Base-by-base conservation (phyloP, 2,113 vertebrate genomes). In the Orientallactaga bullata region DNA sequence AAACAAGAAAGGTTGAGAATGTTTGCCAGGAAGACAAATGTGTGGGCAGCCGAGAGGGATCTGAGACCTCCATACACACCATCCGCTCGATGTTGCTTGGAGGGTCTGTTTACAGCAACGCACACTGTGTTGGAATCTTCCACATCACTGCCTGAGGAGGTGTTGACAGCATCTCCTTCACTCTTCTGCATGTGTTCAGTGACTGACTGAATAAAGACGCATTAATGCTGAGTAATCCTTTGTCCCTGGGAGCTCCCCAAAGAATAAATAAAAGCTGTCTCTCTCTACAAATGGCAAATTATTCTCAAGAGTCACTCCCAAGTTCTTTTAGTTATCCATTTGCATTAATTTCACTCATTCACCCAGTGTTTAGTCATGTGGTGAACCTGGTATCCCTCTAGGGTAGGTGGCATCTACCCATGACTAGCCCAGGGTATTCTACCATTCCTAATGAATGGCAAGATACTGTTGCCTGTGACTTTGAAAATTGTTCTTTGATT, bases 51-150 rank as follows among this genome's bases (percentile, higher is more conserved):
- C 28, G 28, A 88, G 82, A 35, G 13, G 37, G 61, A 16, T n/a
- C 88, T 89, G 72, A 71, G 37, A 37, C 39, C 65, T 68, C 74
- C 37, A 37, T 58, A 60, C 5, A 39, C 1, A 0, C 24, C 30
- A 18, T 63, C n/a, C 20, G 8, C 26, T 18, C 7, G 47, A 16
- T 0, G 10, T 65, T 63, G 83, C 51, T 58, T 71, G n/a, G 88
- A 80, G 58, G 69, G 73, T 88, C 86, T 95, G 88, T 93, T 94
- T 81, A 93, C 85, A 93, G 78, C 65, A 73, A 60, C 83, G 17
- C 0, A 2, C n/a, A 24, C 92, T 72, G 69, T 90, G 79, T 35
- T 94, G 89, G 89, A 94, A 88, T 85, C 88, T 84, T 90, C 68
- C 88, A 93, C 3, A 0, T 28, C 9, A 23, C 88, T 93, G 26